Percentiles rank a stretch among this genome's conserved stretches.
Conservation (phyloP, 2,888 invertebrate species). For the Listrodromus nycthemerus region DNA sequence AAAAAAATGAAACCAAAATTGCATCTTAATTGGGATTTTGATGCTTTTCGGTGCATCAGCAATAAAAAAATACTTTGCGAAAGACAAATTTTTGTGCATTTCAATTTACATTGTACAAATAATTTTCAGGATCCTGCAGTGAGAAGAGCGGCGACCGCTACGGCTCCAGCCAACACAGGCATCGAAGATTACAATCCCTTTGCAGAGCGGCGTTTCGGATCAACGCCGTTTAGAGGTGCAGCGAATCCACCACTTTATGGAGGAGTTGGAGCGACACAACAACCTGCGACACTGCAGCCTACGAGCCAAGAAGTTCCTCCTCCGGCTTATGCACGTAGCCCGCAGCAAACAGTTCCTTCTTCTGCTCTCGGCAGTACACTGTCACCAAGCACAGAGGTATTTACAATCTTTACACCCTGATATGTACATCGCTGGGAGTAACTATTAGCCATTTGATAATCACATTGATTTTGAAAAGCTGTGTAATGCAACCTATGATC, state of each 20-base stretch:
- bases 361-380: conserved; percentile 73
- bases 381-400: conserved; percentile 78
- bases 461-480: background rate
- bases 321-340: conserved; percentile 88
- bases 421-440: background rate
- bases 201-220: conserved; percentile 89
- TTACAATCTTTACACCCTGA: conserved; percentile 16
- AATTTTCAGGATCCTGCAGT: conserved; percentile 95
- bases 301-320: conserved; percentile 86
- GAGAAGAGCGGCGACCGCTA: conserved; percentile 94
- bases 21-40: background rate
- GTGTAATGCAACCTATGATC: background rate
- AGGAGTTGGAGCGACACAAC: conserved; percentile 82
- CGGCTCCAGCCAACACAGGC: conserved; percentile 89
- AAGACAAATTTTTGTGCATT: background rate
- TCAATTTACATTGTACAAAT: background rate
- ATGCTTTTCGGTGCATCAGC: background rate
- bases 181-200: conserved; percentile 99
- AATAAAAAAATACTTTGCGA: background rate
- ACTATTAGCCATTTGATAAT: background rate
- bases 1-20: background rate
- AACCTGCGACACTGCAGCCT: conserved; percentile 94
- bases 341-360: conserved; percentile 85
- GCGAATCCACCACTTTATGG: conserved; percentile 85
- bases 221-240: conserved; percentile 84